A percentile compares a stretch with the other conserved stretches of the same genome.
These are phyloP conservation scores for Lepidonotus clava DNA, from an alignment of 2,888 invertebrate species.

Conservation along the genomic window DNA sequence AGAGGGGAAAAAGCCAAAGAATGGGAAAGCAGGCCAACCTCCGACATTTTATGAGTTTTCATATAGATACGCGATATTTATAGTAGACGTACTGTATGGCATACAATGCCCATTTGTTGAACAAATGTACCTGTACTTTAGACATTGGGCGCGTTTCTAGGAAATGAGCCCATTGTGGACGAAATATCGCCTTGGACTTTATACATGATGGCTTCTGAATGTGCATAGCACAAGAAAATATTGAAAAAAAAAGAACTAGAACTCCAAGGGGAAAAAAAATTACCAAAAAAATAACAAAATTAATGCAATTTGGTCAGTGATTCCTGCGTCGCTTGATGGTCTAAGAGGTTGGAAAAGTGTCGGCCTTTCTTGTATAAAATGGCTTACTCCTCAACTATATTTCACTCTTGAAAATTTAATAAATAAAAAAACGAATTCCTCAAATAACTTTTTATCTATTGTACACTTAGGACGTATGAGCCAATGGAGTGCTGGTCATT, in stretches of 20 bases:
- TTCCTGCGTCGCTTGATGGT: conserved; percentile 7
- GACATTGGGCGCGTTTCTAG: background rate
- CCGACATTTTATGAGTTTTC: background rate
- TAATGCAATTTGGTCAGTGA: background rate
- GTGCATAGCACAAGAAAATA: conserved; percentile 31
- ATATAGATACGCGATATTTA: conserved; percentile 17
- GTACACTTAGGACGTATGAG: background rate
- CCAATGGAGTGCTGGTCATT: conserved; percentile 9
- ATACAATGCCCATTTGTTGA: conserved; percentile 25
- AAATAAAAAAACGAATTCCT: too few relatives aligned
- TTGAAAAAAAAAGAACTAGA: too few relatives aligned
- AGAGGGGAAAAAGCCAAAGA: conserved; percentile 3
- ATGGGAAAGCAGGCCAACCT: background rate
- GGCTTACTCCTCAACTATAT: conserved; percentile 1
- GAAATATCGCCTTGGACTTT: background rate
- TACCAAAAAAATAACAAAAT: background rate
- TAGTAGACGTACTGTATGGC: conserved; percentile 7
- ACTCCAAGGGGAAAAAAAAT: background rate
- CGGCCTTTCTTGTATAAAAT: background rate
- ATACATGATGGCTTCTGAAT: conserved; percentile 4
- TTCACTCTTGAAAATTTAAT: background rate
- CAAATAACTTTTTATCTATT: background rate
- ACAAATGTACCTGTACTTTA: conserved; percentile 20
- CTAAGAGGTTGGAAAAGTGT: background rate
- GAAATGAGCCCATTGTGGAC: background rate